Evolutionary conservation across 2,888 invertebrate species (phyloP), one percentile per base, ranked within the genome.

Genomic region (Nomada ruficornis): DNA sequence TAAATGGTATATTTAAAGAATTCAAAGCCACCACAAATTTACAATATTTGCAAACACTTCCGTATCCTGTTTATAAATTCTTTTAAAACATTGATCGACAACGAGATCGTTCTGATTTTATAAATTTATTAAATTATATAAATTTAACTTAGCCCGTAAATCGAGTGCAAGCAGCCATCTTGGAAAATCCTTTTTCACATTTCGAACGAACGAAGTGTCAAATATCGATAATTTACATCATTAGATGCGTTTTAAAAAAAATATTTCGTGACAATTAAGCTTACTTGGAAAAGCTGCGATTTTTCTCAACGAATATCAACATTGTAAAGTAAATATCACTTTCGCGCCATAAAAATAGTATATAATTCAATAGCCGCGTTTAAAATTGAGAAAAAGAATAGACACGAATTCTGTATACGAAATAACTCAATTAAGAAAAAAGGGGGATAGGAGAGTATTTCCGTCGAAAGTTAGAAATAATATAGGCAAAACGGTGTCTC

Each of bases 401-500:
- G 47, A 62, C 20, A 29, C 60, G 57, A 79, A 52, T 76, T 59
- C 55, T 44, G 29, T 9, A 55, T 73, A 70, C 64, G 26, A 63
- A 62, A 65, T 65, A 72, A 68, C 73, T 70, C 69, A 52, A 60
- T 71, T 67, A 63, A 60, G 67, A 67, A 62, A 63, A 64, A 59
- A 64, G 54, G 59, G 52, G 77, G 68, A 52, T 76, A 67, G 63
- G 69, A 78, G 78, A 79, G 59, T 80, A 81, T 86, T 85, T 79
- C 69, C 75, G 13, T 74, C 13, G 50, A 80, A 85, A 80, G 86
- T 86, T 81, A 72, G 68, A 84, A 82, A 85, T 84, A 88, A 82
- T 64, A 63, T 79, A 82, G 80, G 70, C 89, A 91, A 90, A 88
- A 92, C 93, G 93, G 92, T 91, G 89, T 89, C 91, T 79, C 86